Percentiles rank a stretch among this genome's conserved stretches.
These are phyloP conservation scores for Cardiocondyla obscurior DNA, from an alignment of 1,140 invertebrate species.

Conservation along the genomic window DNA sequence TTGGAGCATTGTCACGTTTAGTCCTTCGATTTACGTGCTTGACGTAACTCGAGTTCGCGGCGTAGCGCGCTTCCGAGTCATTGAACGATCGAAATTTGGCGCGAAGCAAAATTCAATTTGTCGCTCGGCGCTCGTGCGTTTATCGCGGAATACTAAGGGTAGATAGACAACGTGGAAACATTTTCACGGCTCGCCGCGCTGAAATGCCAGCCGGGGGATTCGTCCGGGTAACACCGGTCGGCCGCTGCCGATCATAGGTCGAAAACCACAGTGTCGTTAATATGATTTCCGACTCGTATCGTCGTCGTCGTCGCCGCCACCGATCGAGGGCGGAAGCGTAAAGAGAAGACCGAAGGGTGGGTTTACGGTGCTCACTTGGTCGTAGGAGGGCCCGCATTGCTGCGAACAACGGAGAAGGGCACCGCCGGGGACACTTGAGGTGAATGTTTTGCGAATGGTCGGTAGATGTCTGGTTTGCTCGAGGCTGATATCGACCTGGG, in stretches of 20 bases:
- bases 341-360: slow-evolving; percentile 50
- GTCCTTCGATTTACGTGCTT: neutral
- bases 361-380: slow-evolving; percentile 51
- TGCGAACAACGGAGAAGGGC: slow-evolving; percentile 63
- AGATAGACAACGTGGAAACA: slow-evolving; percentile 44
- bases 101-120: slow-evolving; percentile 38
- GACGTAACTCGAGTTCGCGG: neutral
- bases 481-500: slow-evolving; percentile 83
- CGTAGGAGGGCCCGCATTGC: slow-evolving; percentile 58
- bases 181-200: slow-evolving; percentile 34
- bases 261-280: slow-evolving; percentile 18
- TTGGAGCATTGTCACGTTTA: neutral
- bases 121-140: slow-evolving; percentile 33
- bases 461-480: slow-evolving; percentile 84
- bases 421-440: slow-evolving; percentile 83
- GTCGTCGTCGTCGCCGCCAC: neutral
- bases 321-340: slow-evolving; percentile 15
- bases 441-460: slow-evolving; percentile 85
- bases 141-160: slow-evolving; percentile 24
- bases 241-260: neutral
- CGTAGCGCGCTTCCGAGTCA: slow-evolving; percentile 6
- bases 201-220: neutral
- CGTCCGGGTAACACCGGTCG: slow-evolving; percentile 6
- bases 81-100: slow-evolving; percentile 27
- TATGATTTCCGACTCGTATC: slow-evolving; percentile 21